These are phyloP conservation scores for Pan troglodytes DNA, from an alignment of 2,113 vertebrate species.

Conservation along the genomic window DNA sequence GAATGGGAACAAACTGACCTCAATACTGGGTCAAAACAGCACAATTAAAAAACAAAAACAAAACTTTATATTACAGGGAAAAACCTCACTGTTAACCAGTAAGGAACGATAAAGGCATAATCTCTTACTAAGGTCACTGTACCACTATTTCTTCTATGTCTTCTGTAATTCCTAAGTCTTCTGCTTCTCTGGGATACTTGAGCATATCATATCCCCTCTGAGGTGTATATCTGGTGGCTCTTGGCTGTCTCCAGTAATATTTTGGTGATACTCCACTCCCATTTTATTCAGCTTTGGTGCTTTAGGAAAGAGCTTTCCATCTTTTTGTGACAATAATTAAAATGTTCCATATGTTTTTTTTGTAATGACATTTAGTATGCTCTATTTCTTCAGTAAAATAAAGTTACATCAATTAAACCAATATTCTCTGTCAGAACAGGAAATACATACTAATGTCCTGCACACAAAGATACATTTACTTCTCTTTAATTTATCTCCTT, in stretches of 20 bases:
- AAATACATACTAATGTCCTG: background rate
- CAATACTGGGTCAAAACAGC: background rate
- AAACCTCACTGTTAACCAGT: background rate
- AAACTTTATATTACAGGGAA: background rate
- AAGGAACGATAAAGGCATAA: background rate
- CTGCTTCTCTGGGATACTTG: background rate
- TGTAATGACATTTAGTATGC: background rate
- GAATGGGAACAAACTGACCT: background rate
- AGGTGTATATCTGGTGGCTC: fast-evolving
- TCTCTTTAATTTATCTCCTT: background rate
- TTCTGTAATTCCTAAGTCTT: background rate
- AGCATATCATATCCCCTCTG: background rate
- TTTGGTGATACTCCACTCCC: background rate
- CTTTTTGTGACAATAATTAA: background rate
- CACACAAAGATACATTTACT: background rate
- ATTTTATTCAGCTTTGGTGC: background rate
- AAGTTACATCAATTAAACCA: background rate
- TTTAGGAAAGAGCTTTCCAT: background rate
- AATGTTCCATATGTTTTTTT: background rate
- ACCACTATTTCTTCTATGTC: background rate
- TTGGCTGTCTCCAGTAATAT: background rate
- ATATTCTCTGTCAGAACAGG: background rate
- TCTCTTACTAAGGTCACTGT: background rate
- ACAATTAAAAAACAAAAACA: background rate
- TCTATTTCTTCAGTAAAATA: background rate